Evolutionary conservation across 2,888 invertebrate genomes (phyloP), one percentile per base, ranked within the genome.

Genomic region (Agelastica alni): DNA sequence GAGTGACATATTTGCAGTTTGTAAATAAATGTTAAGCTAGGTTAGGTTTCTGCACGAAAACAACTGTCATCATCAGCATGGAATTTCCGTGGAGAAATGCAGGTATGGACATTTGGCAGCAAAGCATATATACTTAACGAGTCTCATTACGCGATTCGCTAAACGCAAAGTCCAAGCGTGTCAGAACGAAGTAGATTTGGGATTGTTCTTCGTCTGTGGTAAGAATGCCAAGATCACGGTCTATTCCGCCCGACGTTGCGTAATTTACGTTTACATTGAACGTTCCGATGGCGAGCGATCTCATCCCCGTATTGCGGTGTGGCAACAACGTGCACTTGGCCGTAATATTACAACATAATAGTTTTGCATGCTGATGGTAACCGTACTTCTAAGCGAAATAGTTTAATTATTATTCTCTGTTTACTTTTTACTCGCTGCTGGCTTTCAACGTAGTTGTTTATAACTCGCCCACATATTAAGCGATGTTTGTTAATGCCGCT

Each of bases 191-290:
- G 53, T 61, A 61, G 45, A 61, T 55, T 57, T 36, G 59, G 51
- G 43, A 61, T 61, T 58, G 61, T 58, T 59, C 59, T 61, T 61
- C 56, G 53, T 59, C 59, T 56, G 44, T 48, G 49, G 56, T 62
- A 62, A 68, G 71, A 72, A 73, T 72, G 73, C 72, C 73, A 74
- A 74, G 73, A 74, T 74, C 74, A 73, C 69, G 73, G 74, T 69
- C 55, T 60, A 55, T 53, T 39, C 55, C 43, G 48, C 26, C 26
- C 71, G 56, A 47, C 60, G 71, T 71, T 72, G 71, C 68, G 70
- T 52, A 22, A 16, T 42, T 54, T 36, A 13, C 7, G 22, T 51
- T 41, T 31, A 37, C 45, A 37, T 52, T 46, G 14, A 36, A 13
- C 39, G 30, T 44, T 51, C 26, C 30, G 48, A 37, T 26, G 13